Conservation (phyloP, 2,888 invertebrate genomes). For the Cylindroiulus punctatus region DNA sequence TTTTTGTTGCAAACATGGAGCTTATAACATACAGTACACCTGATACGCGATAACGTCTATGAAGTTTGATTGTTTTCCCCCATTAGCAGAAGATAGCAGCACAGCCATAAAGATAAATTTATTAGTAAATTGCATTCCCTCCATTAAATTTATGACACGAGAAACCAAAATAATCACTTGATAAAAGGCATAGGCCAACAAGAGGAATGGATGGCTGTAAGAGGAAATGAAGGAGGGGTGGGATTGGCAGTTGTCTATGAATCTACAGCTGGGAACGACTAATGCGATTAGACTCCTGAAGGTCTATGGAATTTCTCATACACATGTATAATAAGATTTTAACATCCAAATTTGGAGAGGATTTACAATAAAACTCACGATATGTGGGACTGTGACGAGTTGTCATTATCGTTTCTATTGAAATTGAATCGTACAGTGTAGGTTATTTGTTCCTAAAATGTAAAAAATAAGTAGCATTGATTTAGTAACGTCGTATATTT, state of each 20-base stretch:
- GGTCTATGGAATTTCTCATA: background rate
- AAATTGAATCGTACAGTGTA: background rate
- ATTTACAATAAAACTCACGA: background rate
- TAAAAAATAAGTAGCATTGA: background rate
- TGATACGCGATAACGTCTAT: slow-evolving; percentile 49
- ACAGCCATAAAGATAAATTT: slow-evolving; percentile 53
- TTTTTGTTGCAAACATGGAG: background rate
- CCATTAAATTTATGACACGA: slow-evolving; percentile 48
- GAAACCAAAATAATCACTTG: slow-evolving; percentile 38
- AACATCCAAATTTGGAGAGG: background rate
- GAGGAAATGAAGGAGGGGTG: slow-evolving; percentile 29
- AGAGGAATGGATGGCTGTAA: background rate
- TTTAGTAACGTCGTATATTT: background rate
- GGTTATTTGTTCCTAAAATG: too few relatives aligned
- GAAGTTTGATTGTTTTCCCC: slow-evolving; percentile 42
- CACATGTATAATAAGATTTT: background rate
- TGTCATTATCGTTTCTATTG: background rate
- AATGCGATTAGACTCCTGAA: background rate
- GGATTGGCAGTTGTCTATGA: background rate
- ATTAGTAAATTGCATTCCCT: slow-evolving; percentile 48
- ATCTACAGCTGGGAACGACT: slow-evolving; percentile 20
- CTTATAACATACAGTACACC: slow-evolving; percentile 48
- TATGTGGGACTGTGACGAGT: background rate
- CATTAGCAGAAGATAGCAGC: slow-evolving; percentile 21
- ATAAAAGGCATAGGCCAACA: slow-evolving; percentile 29